Conservation (phyloP, 2,888 invertebrate species). For the Conistra vaccinii region DNA sequence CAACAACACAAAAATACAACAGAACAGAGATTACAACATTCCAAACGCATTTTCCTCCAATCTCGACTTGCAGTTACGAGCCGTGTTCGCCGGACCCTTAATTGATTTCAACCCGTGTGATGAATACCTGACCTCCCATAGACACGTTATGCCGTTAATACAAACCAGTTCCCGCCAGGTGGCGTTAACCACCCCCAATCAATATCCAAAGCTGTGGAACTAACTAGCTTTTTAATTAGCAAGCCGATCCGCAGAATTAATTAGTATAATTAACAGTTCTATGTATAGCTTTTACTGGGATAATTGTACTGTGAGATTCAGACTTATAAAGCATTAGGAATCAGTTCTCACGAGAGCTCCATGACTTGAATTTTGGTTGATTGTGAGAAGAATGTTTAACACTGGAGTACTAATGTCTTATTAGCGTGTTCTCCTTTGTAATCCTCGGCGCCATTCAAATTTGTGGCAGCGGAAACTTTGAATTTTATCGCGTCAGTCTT, state of each 20-base stretch:
- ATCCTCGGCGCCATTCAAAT: conserved; percentile 15
- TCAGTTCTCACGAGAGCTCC: conserved; percentile 30
- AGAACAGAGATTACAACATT: too few relatives aligned
- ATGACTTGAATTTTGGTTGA: conserved; percentile 26
- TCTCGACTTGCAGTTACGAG: too few relatives aligned
- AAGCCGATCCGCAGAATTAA: conserved; percentile 50
- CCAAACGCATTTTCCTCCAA: too few relatives aligned
- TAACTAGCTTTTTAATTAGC: conserved; percentile 58
- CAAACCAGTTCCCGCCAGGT: conserved; percentile 43
- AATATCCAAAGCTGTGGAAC: conserved; percentile 49
- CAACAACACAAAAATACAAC: too few relatives aligned
- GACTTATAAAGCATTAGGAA: conserved; percentile 37
- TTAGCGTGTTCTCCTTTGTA: conserved; percentile 48
- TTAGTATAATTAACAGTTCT: conserved; percentile 54
- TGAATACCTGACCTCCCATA: conserved; percentile 38
- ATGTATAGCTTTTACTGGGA: conserved; percentile 25
- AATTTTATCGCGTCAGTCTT: conserved; percentile 5
- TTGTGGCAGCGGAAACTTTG: conserved; percentile 15
- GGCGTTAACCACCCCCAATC: conserved; percentile 49
- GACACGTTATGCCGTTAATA: conserved; percentile 28
- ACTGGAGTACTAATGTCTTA: conserved; percentile 42
- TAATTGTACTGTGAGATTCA: conserved; percentile 47
- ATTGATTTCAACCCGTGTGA: conserved; percentile 48
- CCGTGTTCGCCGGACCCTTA: too few relatives aligned
- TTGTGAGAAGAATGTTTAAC: conserved; percentile 46